Evolutionary conservation across 1,140 invertebrate species (phyloP).

Genomic region (Apis mellifera): DNA sequence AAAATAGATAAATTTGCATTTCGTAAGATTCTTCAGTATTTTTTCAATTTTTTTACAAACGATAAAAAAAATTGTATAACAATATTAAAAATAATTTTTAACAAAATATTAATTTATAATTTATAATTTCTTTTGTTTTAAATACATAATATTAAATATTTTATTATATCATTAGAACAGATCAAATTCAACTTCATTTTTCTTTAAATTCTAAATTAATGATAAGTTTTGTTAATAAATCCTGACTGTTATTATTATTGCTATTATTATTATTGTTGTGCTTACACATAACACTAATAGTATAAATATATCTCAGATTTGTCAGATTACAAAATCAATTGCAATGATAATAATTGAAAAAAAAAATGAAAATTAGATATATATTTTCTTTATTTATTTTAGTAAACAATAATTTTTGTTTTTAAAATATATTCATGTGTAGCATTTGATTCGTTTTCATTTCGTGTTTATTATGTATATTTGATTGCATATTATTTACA

Average conservation of each 20-base stretch:
- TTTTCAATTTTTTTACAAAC: slow-evolving; percentile 28
- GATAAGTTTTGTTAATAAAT: slow-evolving; percentile 1
- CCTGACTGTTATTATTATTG: background rate
- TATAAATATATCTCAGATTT: background rate
- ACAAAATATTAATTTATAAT: background rate
- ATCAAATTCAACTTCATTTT: background rate
- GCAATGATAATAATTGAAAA: slow-evolving; percentile 16
- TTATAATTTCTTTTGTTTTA: slow-evolving; percentile 7
- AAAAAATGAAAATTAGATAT: background rate
- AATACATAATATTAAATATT: slow-evolving; percentile 14
- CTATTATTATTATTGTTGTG: background rate
- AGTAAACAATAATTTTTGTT: background rate
- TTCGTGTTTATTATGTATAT: background rate
- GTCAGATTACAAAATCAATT: background rate
- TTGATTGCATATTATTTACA: slow-evolving; percentile 3
- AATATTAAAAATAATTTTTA: background rate
- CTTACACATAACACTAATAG: background rate
- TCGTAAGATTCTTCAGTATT: slow-evolving; percentile 45
- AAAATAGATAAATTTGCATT: slow-evolving; percentile 6
- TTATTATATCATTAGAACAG: background rate
- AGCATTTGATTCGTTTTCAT: slow-evolving; percentile 24
- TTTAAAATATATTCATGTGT: slow-evolving; percentile 1
- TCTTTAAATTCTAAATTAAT: background rate
- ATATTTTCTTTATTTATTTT: slow-evolving; percentile 28
- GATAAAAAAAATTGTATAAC: background rate